phyloP scores from a whole-genome alignment of 2,797 vertebrate genomes.

The Enteromius afrohamiltoni region DNA sequence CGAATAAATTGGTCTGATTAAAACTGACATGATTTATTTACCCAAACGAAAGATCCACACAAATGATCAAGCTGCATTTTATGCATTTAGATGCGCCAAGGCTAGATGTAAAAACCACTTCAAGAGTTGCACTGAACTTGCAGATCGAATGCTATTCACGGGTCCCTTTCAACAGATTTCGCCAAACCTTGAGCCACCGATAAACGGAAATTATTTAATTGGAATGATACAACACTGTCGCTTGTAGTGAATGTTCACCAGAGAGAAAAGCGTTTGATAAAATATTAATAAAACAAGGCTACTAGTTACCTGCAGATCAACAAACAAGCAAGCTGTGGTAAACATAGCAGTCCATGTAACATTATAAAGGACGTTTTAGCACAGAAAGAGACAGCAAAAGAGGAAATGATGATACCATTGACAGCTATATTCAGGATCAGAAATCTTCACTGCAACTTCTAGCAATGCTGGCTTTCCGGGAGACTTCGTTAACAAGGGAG shows the following conservation, averaged over 20 bases:
- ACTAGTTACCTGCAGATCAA: not conserved
- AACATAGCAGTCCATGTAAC: not conserved
- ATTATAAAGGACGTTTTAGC: not conserved
- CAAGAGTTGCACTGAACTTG: not conserved
- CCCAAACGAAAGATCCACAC: not conserved
- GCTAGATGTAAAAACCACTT: not conserved
- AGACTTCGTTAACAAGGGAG: constrained; percentile 47
- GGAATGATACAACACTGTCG: too few relatives aligned
- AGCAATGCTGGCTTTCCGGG: constrained; percentile 57
- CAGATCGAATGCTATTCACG: not conserved
- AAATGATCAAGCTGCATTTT: not conserved
- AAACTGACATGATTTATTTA: not conserved
- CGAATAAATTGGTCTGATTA: not conserved
- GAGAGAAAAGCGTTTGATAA: not conserved
- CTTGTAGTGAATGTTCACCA: not conserved
- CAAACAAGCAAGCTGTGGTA: not conserved
- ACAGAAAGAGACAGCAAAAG: constrained; percentile 1
- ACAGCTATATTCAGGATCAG: not conserved
- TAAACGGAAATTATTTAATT: not conserved
- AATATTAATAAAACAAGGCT: not conserved
- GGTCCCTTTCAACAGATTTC: not conserved
- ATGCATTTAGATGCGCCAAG: not conserved
- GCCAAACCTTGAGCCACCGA: not conserved
- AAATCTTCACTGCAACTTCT: not conserved
- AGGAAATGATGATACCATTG: not conserved